These are phyloP conservation scores for Uria aalge DNA, from an alignment of 2,113 vertebrate genomes.

Conservation along the genomic window DNA sequence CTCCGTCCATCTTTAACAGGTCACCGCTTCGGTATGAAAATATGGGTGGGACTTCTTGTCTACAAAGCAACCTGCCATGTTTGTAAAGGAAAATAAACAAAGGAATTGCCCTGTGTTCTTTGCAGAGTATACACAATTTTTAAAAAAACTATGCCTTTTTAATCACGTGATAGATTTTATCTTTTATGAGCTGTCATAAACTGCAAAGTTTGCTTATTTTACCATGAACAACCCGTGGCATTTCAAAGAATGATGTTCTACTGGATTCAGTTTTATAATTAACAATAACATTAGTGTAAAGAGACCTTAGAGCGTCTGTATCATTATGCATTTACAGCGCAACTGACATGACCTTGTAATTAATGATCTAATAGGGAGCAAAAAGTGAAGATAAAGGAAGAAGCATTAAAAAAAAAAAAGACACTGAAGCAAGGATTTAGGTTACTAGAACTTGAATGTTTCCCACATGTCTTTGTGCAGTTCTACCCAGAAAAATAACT, in stretches of 20 bases:
- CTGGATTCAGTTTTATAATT: background rate
- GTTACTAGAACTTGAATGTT: background rate
- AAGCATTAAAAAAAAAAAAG: background rate
- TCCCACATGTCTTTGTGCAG: background rate
- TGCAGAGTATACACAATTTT: background rate
- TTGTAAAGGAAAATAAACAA: background rate
- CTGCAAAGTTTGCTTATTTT: background rate
- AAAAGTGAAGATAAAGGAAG: background rate
- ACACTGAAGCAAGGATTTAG: background rate
- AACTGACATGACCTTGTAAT: background rate
- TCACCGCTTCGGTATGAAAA: background rate
- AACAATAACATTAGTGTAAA: background rate
- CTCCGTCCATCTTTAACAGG: background rate
- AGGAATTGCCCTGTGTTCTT: background rate
- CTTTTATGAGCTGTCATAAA: background rate
- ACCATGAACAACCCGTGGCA: background rate
- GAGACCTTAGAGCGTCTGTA: background rate
- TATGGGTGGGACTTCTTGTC: background rate
- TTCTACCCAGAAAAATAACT: background rate
- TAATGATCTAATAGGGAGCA: background rate
- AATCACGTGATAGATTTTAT: background rate
- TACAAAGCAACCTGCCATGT: background rate
- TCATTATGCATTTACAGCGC: background rate
- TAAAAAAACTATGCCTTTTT: background rate
- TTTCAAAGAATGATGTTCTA: background rate